Percentiles rank a stretch among this genome's conserved stretches.
phyloP scores from a whole-genome alignment of 2,113 vertebrate genomes.

The Scopus umbretta region DNA sequence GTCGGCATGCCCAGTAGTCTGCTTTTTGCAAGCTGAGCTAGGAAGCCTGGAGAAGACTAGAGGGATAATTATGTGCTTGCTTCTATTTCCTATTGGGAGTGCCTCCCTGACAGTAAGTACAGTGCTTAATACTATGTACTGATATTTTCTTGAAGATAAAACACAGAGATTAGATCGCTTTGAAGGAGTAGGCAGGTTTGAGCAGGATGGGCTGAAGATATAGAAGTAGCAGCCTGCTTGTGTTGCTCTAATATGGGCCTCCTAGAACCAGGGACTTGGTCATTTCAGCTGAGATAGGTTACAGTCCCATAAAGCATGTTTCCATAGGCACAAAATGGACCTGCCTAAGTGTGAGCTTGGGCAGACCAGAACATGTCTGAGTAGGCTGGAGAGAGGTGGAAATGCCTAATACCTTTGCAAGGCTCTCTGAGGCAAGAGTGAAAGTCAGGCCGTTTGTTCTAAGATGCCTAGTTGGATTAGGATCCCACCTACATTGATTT shows the following conservation, averaged over 20 bases:
- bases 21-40: neutral
- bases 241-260: neutral
- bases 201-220: neutral
- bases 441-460: neutral
- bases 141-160: constrained; percentile 10
- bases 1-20: neutral
- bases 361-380: neutral
- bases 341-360: neutral
- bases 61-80: neutral
- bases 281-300: neutral
- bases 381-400: neutral
- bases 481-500: neutral
- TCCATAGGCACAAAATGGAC: neutral
- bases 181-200: neutral
- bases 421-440: neutral
- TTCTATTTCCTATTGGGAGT: constrained; percentile 25
- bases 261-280: neutral
- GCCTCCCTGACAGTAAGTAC: neutral
- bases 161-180: neutral
- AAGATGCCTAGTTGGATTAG: neutral
- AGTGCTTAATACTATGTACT: neutral
- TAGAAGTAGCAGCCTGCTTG: neutral
- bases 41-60: neutral
- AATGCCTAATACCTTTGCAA: neutral
- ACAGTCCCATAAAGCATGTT: neutral